Conservation (phyloP, 2,888 invertebrate genomes). For the Carcina quercana region DNA sequence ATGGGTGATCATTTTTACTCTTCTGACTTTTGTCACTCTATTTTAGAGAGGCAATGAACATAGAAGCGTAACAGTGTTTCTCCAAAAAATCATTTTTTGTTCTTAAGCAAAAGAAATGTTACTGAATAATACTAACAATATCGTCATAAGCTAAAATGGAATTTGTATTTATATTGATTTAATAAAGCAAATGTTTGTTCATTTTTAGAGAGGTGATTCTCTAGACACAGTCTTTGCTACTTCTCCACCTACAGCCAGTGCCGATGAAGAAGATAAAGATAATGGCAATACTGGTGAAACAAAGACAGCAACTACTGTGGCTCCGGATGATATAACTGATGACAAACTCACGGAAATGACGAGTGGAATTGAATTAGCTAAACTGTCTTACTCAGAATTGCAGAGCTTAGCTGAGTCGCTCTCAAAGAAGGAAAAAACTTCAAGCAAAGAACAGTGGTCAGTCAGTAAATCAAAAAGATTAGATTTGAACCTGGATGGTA, state of each 20-base stretch:
- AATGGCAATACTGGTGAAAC: slow-evolving; percentile 18
- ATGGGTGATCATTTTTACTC: no score
- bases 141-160: no score
- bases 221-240: slow-evolving; percentile 79
- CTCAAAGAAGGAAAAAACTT: slow-evolving; percentile 48
- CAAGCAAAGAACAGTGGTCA: slow-evolving; percentile 63
- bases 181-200: background rate
- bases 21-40: no score
- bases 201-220: slow-evolving; percentile 77
- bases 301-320: slow-evolving; percentile 12
- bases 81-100: no score
- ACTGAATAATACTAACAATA: no score
- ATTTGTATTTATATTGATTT: background rate
- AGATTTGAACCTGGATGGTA: slow-evolving; percentile 60
- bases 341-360: slow-evolving; percentile 57
- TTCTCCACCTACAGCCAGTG: slow-evolving; percentile 68
- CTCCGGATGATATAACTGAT: slow-evolving; percentile 45
- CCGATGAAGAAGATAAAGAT: slow-evolving; percentile 43
- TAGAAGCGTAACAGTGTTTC: no score
- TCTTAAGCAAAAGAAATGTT: no score
- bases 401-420: slow-evolving; percentile 61
- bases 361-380: slow-evolving; percentile 56
- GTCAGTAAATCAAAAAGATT: slow-evolving; percentile 57
- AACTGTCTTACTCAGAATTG: slow-evolving; percentile 56
- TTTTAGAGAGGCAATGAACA: no score